Percentiles rank a stretch among this genome's conserved stretches.
Evolutionary conservation across 2,113 vertebrate species (phyloP).

Genomic region (Pelodiscus sinensis): DNA sequence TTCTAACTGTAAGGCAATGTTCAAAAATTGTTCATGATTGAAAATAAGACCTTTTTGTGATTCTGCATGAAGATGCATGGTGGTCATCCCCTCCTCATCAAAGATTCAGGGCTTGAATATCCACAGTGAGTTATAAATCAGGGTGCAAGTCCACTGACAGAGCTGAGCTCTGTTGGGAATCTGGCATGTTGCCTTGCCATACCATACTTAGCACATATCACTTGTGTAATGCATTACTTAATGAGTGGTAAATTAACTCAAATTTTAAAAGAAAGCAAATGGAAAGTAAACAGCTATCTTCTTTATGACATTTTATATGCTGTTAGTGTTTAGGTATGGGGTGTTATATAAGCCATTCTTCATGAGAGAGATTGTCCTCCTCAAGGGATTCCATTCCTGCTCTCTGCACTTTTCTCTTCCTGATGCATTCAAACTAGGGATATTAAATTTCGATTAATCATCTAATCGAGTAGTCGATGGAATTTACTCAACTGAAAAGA

Average conservation of each 20-base stretch:
- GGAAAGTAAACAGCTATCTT: not conserved
- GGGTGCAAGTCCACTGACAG: not conserved
- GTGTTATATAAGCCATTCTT: not conserved
- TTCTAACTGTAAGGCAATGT: not conserved
- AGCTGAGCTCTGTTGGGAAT: not conserved
- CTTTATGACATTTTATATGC: not conserved
- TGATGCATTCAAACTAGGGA: not conserved
- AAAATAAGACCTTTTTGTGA: not conserved
- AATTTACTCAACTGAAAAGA: too few relatives aligned
- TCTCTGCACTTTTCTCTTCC: not conserved
- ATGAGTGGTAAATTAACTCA: not conserved
- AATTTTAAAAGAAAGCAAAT: not conserved
- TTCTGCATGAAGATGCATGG: not conserved
- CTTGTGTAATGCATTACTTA: not conserved
- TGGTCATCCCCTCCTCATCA: not conserved
- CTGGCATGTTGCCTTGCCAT: not conserved
- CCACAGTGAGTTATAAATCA: not conserved
- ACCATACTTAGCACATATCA: not conserved
- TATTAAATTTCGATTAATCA: too few relatives aligned
- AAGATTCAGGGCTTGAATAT: accelerated
- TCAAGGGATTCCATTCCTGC: not conserved
- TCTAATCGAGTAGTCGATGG: too few relatives aligned
- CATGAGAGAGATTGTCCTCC: not conserved
- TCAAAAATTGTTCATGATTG: not conserved
- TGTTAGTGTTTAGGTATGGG: not conserved